phyloP scores from a whole-genome alignment of 2,888 invertebrate species.

The Pseudolycoriella hygida region DNA sequence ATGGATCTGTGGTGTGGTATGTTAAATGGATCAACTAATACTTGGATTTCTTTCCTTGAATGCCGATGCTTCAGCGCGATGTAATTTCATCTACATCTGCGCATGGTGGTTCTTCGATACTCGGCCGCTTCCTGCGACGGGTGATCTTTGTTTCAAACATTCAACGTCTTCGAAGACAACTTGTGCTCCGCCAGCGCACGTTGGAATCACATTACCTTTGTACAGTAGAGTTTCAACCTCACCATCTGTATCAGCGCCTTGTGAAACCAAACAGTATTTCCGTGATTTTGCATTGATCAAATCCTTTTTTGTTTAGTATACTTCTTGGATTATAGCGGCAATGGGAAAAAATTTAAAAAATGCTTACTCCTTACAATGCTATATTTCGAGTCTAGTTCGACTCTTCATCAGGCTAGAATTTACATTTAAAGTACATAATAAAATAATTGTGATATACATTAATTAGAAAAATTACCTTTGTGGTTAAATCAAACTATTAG shows the following conservation, averaged over 20 bases:
- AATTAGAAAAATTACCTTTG: too few species aligned
- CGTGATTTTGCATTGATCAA: conserved; percentile 51
- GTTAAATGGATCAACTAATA: too few species aligned
- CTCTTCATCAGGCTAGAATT: too few species aligned
- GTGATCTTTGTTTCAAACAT: conserved; percentile 64
- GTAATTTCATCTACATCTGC: background rate
- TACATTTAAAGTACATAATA: too few species aligned
- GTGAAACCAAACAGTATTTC: conserved; percentile 84
- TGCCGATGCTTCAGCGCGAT: conserved; percentile 3
- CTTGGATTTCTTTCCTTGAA: conserved; percentile 4
- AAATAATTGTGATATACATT: too few species aligned
- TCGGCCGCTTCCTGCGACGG: conserved; percentile 30
- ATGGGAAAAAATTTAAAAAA: too few species aligned
- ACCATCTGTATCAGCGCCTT: conserved; percentile 80
- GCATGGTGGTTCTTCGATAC: conserved; percentile 18
- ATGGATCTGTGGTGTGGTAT: too few species aligned
- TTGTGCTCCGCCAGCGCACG: conserved; percentile 87
- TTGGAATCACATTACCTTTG: conserved; percentile 88
- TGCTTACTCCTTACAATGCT: too few species aligned
- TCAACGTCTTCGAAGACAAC: conserved; percentile 92
- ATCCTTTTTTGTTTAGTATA: too few species aligned
- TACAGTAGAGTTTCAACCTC: conserved; percentile 87
- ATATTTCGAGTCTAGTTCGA: too few species aligned
- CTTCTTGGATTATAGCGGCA: too few species aligned
- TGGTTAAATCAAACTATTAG: too few species aligned